Evolutionary conservation across 2,797 vertebrate genomes (phyloP).

Genomic region (Manis crassicaudata): DNA sequence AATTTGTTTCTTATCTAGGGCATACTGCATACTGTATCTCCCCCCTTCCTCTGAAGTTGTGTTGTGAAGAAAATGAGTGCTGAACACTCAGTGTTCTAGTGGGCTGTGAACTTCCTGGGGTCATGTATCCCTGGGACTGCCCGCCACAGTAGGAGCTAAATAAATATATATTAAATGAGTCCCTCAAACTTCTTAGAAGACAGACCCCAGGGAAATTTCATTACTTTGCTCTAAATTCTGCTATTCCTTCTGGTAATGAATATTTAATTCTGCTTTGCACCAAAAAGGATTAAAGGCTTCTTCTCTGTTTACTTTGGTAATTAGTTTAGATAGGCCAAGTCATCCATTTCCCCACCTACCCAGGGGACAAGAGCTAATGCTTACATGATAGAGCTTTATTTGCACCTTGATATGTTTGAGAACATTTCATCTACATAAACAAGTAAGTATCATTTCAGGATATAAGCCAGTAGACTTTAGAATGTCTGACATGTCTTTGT

Average conservation of each 20-base stretch:
- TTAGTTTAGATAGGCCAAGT: conserved; percentile 30
- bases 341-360: background rate
- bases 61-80: background rate
- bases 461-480: background rate
- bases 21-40: background rate
- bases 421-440: background rate
- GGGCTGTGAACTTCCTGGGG: background rate
- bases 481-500: background rate
- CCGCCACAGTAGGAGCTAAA: background rate
- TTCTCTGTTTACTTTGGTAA: conserved; percentile 26
- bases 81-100: background rate
- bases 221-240: conserved; percentile 60
- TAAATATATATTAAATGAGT: background rate
- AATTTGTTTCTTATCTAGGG: background rate
- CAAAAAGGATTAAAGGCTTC: conserved; percentile 25
- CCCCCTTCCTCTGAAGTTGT: background rate
- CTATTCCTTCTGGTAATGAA: conserved; percentile 21
- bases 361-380: background rate
- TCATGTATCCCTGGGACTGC: background rate
- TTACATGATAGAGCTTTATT: background rate
- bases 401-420: background rate
- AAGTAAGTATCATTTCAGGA: background rate
- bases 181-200: background rate
- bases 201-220: background rate
- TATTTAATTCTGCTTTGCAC: conserved; percentile 55